Conservation (phyloP, 2,888 invertebrate genomes). For the Hylaea fasciaria region DNA sequence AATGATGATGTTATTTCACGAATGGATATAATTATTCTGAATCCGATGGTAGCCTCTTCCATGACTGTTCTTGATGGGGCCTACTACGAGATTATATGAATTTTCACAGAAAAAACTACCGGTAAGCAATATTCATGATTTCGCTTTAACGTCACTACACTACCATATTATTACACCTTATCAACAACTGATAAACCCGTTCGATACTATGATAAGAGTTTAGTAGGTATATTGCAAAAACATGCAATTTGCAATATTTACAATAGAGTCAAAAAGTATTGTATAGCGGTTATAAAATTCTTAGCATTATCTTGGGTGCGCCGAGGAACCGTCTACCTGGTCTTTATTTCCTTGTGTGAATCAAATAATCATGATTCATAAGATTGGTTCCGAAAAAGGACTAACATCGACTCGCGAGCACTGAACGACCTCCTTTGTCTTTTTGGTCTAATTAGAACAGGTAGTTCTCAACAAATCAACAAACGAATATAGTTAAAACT, state of each 20-base stretch:
- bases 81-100: no score
- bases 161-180: conserved; percentile 11
- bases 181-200: conserved; percentile 21
- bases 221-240: conserved; percentile 17
- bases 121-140: neutral
- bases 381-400: neutral
- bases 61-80: no score
- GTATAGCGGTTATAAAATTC: neutral
- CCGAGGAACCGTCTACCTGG: conserved; percentile 32
- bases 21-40: no score
- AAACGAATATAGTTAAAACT: no score
- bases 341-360: conserved; percentile 18
- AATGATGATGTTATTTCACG: no score
- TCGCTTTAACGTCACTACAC: conserved; percentile 1
- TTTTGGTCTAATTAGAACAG: neutral
- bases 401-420: no score
- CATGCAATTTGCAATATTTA: conserved; percentile 9
- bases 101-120: no score
- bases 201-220: conserved; percentile 13
- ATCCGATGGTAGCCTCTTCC: no score
- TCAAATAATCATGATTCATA: conserved; percentile 20
- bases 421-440: neutral
- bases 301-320: neutral
- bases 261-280: neutral
- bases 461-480: no score